Base-by-base conservation (phyloP, 2,797 vertebrate species). In the Rhinatrema bivittatum region DNA sequence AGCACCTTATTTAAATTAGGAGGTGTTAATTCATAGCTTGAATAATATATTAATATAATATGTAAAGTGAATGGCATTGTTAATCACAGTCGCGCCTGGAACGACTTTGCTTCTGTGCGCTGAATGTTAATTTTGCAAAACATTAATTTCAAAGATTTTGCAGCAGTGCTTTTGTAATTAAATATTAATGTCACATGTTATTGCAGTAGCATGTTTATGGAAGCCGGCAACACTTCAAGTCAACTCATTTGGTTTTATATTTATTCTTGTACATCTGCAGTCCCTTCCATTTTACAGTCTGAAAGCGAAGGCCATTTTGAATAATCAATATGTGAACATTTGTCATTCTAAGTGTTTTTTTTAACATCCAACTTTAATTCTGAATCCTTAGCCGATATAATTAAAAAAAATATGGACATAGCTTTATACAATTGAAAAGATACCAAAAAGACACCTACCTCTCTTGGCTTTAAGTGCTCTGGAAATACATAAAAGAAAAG, bases 31-130 rank as follows among this genome's bases (percentile, higher is more conserved):
- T 86, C 79, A 80, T 86, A 85, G 84, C 85, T 86, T 84, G 83
- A 84, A 85, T 87, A 87, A 87, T 87, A 87, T 87, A 87, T 87
- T 87, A 85, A 87, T 87, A 87, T 87, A 87, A 86, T 86, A 86
- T 87, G 82, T 85, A 84, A 84, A 84, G 82, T 85, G 83, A 87
- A 87, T 87, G 82, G 85, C 81, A 87, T 87, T 86, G 85, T 87
- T 87, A 87, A 87, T 87, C 85, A 87, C 83, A 86, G 85, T 84
- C 82, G 81, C 83, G 82, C 85, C 83, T 85, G 81, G 74, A 86
- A 87, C 78, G 83, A 85, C 83, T 86, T 85, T 84, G 83, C 80
- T 84, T 86, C 82, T 87, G 83, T 87, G 83, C 85, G 69, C 81
- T 82, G 85, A 86, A 87, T 87, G 82, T 85, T 87, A 87, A 87